These are phyloP conservation scores for Streblospio benedicti DNA, from an alignment of 1,140 invertebrate genomes.

Conservation along the genomic window DNA sequence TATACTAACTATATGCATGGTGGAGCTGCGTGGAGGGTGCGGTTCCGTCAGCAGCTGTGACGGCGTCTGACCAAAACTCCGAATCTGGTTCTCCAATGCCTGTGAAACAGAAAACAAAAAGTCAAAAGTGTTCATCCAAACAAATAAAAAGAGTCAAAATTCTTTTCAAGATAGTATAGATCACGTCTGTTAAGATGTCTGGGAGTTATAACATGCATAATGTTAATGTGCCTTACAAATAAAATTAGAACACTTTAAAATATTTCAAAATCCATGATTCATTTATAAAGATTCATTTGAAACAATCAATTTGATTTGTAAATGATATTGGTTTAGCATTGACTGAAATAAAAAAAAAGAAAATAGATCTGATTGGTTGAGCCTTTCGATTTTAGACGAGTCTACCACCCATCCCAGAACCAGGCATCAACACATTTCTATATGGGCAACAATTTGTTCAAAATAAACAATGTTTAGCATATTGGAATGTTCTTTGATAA, in stretches of 20 bases:
- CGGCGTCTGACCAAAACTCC: slow-evolving; percentile 96
- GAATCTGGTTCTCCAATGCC: slow-evolving; percentile 95
- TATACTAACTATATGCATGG: slow-evolving; percentile 91
- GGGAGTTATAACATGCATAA: background rate
- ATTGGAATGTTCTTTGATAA: too few species aligned
- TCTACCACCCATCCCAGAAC: background rate
- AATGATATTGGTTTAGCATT: too few species aligned
- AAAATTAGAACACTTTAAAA: slow-evolving; percentile 9
- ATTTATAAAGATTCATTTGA: background rate
- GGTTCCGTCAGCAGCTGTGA: slow-evolving; percentile 94
- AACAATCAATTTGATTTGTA: too few species aligned
- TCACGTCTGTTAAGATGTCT: too few species aligned
- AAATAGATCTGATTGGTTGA: too few species aligned
- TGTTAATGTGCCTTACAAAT: background rate
- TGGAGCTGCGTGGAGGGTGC: slow-evolving; percentile 91
- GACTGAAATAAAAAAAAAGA: too few species aligned
- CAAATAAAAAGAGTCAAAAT: background rate
- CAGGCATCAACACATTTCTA: background rate
- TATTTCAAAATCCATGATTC: background rate
- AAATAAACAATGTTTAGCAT: background rate
- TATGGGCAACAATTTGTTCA: background rate
- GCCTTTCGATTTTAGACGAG: too few species aligned
- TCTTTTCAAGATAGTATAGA: too few species aligned
- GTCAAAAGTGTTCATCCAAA: background rate
- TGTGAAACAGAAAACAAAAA: slow-evolving; percentile 30